Base-by-base conservation (phyloP, 1,140 invertebrate genomes). In the Drosophila lacteicornis region DNA sequence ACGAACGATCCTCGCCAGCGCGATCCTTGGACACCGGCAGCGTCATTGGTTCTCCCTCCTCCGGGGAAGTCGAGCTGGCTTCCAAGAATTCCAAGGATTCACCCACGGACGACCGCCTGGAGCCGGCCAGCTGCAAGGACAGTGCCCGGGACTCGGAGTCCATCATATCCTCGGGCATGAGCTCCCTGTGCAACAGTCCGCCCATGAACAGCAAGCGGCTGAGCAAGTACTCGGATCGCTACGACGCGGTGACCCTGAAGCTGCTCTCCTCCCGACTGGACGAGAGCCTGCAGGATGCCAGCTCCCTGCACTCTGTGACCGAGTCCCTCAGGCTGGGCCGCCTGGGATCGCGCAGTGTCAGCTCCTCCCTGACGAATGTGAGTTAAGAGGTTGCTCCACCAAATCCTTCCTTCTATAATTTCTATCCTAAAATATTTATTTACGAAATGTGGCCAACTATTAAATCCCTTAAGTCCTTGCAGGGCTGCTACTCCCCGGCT, bases 401-500 rank as follows among this genome's bases (percentile, higher is more conserved):
- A 55, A 55, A 4, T 12, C 9, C n/a, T 22, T 55, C 2, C 15
- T 0, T 22, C 4, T 0, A 4, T 11, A 9, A 53, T 56, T 56
- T 13, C 4, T 13, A 1, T 43, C 1, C 42, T 25, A 12, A 51
- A 30, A 12, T 2, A 7, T 13, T 6, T 57, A 33, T 45, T 45
- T 1, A 12, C 4, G 8, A 33, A 45, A 7, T 40, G 8, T 12
- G 4, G 27, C n/a, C 49, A 53, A 22, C 51, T 22, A 38, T 38
- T 55, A 19, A 55, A 13, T 15, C 15, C 12, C 17, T 12, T 8
- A 19, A 50, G 27, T 45, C 12, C 8, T 78, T 78, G 3, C 91
- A 96, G 96, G 95, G 95, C 33, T 95, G 95, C 86, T 96, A 95
- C 80, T 96, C 95, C 0, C 95, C 95, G 5, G 95, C 95, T 12